phyloP scores from a whole-genome alignment of 2,113 vertebrate species.

The Calidris pygmaea region DNA sequence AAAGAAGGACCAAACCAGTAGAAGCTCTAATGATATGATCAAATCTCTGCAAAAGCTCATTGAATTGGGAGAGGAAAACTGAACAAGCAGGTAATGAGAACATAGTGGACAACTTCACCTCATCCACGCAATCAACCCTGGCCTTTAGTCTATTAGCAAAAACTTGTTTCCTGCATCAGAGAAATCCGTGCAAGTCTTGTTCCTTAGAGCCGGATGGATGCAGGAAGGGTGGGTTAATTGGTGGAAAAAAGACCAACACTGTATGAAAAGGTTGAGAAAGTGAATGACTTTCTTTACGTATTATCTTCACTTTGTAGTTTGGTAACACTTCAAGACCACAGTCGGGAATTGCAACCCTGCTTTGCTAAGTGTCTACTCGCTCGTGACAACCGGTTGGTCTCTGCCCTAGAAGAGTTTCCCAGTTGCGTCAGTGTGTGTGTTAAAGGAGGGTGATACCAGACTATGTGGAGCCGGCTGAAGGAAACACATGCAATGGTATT shows the following conservation, averaged over 20 bases:
- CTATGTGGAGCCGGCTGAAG: slow-evolving; percentile 2
- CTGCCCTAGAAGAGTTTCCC: background rate
- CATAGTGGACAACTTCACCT: background rate
- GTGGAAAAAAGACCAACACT: background rate
- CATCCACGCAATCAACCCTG: background rate
- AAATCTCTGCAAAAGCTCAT: background rate
- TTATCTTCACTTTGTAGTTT: background rate
- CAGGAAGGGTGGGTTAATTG: background rate
- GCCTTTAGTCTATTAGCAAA: background rate
- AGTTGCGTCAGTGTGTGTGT: background rate
- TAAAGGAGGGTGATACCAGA: background rate
- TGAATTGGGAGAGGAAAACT: background rate
- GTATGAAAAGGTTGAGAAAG: background rate
- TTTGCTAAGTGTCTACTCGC: background rate
- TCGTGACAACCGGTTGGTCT: fast-evolving
- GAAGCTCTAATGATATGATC: background rate
- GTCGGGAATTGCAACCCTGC: background rate
- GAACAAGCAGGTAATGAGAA: background rate
- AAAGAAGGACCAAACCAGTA: background rate
- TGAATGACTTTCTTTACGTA: background rate
- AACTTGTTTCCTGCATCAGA: background rate
- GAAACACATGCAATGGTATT: background rate
- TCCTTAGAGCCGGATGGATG: background rate
- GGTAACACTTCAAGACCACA: background rate
- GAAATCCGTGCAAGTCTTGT: background rate